These are phyloP conservation scores for Mesocricetus auratus DNA, from an alignment of 2,113 vertebrate species.

Conservation along the genomic window DNA sequence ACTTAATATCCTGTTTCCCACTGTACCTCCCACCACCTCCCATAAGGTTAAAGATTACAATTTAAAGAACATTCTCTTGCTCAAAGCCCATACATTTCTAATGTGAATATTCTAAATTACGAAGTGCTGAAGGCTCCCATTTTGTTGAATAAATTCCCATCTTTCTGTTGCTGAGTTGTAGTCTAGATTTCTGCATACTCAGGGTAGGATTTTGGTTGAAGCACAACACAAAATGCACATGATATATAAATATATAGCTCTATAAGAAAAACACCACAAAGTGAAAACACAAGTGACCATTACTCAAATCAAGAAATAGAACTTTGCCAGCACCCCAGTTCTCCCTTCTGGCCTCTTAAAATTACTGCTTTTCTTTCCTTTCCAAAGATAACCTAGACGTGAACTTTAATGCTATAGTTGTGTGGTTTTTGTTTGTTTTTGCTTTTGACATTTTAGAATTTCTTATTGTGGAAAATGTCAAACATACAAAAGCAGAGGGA, in stretches of 20 bases:
- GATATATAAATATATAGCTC: constrained; percentile 3
- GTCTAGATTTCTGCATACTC: constrained; percentile 1
- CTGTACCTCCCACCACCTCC: neutral
- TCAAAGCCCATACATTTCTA: neutral
- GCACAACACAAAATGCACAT: neutral
- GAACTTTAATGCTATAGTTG: constrained; percentile 51
- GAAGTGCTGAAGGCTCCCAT: neutral
- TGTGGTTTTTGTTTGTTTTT: constrained; percentile 67
- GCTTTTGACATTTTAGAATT: constrained; percentile 64
- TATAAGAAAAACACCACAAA: constrained; percentile 26
- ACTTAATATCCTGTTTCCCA: neutral
- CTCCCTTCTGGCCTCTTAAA: neutral
- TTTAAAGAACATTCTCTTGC: neutral
- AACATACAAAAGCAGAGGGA: constrained; percentile 28
- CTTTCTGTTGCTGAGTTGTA: neutral
- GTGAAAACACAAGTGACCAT: neutral
- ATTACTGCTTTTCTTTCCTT: neutral
- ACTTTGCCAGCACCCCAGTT: neutral
- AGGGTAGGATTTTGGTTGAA: neutral
- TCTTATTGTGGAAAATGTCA: constrained; percentile 68
- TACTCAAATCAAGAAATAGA: constrained; percentile 30
- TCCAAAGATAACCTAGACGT: neutral
- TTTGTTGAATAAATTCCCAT: neutral
- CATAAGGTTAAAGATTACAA: neutral
- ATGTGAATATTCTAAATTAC: neutral